Conservation (phyloP, 1,140 invertebrate genomes). For the Planococcus citri region DNA sequence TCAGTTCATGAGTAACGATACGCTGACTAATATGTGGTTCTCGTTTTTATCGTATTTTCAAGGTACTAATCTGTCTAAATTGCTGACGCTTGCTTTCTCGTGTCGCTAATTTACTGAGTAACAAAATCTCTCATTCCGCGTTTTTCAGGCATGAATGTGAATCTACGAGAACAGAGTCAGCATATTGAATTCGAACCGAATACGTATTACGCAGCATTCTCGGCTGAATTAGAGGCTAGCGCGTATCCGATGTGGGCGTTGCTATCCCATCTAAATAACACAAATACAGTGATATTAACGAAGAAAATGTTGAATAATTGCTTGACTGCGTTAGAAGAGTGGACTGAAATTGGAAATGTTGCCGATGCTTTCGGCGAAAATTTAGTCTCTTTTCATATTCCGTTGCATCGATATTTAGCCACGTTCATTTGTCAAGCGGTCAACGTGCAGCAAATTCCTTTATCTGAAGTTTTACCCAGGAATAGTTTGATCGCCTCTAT, state of each 20-base stretch:
- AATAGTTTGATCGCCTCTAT: constrained; percentile 63
- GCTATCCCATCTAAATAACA: constrained; percentile 68
- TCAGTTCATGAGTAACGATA: constrained; percentile 74
- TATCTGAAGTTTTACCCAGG: constrained; percentile 66
- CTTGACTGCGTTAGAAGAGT: constrained; percentile 61
- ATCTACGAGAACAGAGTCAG: constrained; percentile 71
- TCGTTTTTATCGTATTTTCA: constrained; percentile 86
- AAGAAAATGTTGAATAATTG: constrained; percentile 60
- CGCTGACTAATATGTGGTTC: constrained; percentile 86
- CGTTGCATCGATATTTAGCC: constrained; percentile 85
- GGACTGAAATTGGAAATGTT: constrained; percentile 64
- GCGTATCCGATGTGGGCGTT: constrained; percentile 96
- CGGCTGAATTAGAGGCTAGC: constrained; percentile 88
- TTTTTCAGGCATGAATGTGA: constrained; percentile 82
- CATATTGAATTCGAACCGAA: constrained; percentile 96
- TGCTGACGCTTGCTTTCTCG: not conserved
- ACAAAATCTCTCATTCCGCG: not conserved
- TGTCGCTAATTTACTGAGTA: not conserved
- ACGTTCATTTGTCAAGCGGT: constrained; percentile 85
- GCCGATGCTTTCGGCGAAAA: constrained; percentile 54
- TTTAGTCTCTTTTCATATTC: constrained; percentile 89
- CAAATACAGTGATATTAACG: constrained; percentile 52
- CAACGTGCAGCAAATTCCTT: constrained; percentile 58
- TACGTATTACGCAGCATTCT: constrained; percentile 93
- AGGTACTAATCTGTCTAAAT: constrained; percentile 41